Conservation (phyloP, 2,888 invertebrate genomes). For the Neocrepidodera transversa region DNA sequence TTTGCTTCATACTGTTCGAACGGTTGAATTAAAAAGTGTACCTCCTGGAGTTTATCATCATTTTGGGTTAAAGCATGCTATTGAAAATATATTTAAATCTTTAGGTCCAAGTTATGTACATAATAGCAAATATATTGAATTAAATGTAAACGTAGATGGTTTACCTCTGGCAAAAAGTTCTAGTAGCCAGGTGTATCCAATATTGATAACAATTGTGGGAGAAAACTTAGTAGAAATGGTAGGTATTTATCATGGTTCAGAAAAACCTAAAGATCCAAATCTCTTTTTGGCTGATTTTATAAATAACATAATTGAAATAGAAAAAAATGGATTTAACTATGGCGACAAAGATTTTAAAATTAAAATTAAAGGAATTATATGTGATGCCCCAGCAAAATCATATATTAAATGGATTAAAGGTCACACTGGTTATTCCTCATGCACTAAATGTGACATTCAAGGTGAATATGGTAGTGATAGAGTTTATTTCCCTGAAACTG, state of each 20-base stretch:
- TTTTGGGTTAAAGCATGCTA: too few relatives aligned
- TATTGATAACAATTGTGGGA: too few relatives aligned
- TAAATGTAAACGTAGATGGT: too few relatives aligned
- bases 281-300: slow-evolving; percentile 29
- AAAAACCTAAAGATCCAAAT: slow-evolving; percentile 30
- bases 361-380: slow-evolving; percentile 22
- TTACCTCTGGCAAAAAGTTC: too few relatives aligned
- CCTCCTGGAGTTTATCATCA: too few relatives aligned
- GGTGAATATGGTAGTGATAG: slow-evolving; percentile 18
- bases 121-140: too few relatives aligned
- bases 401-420: slow-evolving; percentile 14
- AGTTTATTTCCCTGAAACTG: slow-evolving; percentile 19
- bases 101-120: too few relatives aligned
- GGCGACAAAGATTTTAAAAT: neutral
- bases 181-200: too few relatives aligned
- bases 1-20: slow-evolving; percentile 1
- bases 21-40: neutral
- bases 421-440: slow-evolving; percentile 9
- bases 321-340: neutral
- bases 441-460: slow-evolving; percentile 27
- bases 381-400: slow-evolving; percentile 27
- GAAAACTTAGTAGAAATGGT: too few relatives aligned
- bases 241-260: slow-evolving; percentile 32
- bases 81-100: too few relatives aligned
- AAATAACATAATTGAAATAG: slow-evolving; percentile 12